Conservation (phyloP, 2,888 invertebrate genomes). For the Pachliopta kotzebuea region DNA sequence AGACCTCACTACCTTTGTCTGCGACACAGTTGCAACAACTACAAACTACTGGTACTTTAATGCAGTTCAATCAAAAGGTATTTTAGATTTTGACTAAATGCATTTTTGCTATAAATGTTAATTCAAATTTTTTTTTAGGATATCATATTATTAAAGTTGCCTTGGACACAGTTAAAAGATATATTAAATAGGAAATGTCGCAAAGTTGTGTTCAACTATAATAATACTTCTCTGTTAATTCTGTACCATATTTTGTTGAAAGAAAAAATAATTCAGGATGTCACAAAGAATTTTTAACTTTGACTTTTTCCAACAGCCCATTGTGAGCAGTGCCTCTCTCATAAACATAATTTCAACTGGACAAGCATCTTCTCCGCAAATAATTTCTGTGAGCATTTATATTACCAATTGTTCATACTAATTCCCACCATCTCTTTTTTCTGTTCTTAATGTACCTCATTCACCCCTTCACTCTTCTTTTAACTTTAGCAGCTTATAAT, state of each 20-base stretch:
- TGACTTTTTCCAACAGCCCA: constrained; percentile 61
- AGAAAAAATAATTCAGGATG: background rate
- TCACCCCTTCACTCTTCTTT: constrained; percentile 29
- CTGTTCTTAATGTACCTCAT: constrained; percentile 26
- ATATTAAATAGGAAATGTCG: background rate
- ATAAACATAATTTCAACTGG: constrained; percentile 78
- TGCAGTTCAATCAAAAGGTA: constrained; percentile 77
- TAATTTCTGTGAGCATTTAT: constrained; percentile 69
- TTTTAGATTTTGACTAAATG: background rate
- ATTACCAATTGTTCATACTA: constrained; percentile 45
- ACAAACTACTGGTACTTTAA: constrained; percentile 68
- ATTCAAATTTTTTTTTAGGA: background rate
- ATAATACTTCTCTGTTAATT: background rate
- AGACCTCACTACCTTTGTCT: constrained; percentile 64
- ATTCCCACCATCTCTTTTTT: constrained; percentile 31
- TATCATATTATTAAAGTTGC: background rate
- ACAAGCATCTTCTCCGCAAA: constrained; percentile 73
- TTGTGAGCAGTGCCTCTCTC: constrained; percentile 73
- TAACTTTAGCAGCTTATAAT: constrained; percentile 32
- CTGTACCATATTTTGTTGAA: background rate
- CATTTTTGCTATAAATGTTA: background rate
- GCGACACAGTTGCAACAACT: constrained; percentile 71
- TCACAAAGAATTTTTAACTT: constrained; percentile 10
- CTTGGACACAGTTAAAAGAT: background rate
- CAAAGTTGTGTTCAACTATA: background rate